Evolutionary conservation across 2,113 vertebrate species (phyloP).

Genomic region (Periophthalmus modestus): DNA sequence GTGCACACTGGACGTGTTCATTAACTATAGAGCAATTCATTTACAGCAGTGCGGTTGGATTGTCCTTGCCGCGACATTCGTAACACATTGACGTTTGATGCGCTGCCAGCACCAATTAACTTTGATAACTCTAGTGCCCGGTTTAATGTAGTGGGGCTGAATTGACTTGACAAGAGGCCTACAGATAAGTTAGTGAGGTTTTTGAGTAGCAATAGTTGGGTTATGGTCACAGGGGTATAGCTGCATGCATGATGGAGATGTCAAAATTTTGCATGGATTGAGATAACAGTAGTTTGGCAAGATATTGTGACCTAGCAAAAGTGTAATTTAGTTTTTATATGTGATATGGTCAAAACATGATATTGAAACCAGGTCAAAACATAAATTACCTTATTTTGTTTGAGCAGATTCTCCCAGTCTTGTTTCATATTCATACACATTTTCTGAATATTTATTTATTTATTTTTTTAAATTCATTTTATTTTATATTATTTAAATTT

Average conservation of each 20-base stretch:
- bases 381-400: too few species aligned
- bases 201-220: conserved; percentile 51
- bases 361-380: too few species aligned
- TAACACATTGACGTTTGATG: conserved; percentile 61
- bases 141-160: conserved; percentile 65
- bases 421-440: too few species aligned
- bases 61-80: conserved; percentile 68
- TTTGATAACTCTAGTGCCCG: conserved; percentile 57
- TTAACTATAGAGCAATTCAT: conserved; percentile 61
- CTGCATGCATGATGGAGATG: background rate
- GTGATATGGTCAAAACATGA: too few species aligned
- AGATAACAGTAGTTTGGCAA: background rate
- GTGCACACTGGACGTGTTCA: conserved; percentile 58
- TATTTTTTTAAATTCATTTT: too few species aligned
- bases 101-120: conserved; percentile 72
- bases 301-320: background rate
- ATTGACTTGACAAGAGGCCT: conserved; percentile 59
- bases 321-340: too few species aligned
- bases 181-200: conserved; percentile 56
- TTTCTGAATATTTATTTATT: too few species aligned
- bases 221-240: conserved; percentile 26
- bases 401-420: too few species aligned
- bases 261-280: background rate
- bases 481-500: too few species aligned
- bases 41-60: conserved; percentile 60